Evolutionary conservation across 2,888 invertebrate genomes (phyloP).

Genomic region (Pristionchus fissidentatus): DNA sequence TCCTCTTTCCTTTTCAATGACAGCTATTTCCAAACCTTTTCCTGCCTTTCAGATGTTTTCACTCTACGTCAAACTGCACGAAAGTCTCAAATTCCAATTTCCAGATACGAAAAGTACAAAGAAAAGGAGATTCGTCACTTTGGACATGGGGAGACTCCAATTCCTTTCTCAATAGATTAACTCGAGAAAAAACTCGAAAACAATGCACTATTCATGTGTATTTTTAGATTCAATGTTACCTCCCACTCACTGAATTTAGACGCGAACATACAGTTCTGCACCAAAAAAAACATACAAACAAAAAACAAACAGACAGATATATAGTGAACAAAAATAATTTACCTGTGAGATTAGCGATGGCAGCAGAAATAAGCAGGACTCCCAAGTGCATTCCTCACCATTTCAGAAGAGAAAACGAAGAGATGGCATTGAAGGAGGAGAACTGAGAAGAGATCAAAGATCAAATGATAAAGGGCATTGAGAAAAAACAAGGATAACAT

Average conservation of each 20-base stretch:
- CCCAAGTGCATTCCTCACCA: constrained; percentile 35
- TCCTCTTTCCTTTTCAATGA: constrained; percentile 34
- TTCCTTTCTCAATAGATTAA: no score
- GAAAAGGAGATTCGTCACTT: no score
- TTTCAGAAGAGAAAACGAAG: not conserved
- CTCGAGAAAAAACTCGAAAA: no score
- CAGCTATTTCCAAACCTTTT: not conserved
- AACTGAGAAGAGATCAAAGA: constrained; percentile 27
- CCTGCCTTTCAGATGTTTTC: constrained; percentile 7
- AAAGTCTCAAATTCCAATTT: not conserved
- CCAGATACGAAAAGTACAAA: no score
- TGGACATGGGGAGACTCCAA: no score
- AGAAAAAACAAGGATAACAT: not conserved
- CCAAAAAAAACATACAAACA: not conserved
- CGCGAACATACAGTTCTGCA: no score
- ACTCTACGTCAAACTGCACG: not conserved
- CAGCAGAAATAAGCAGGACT: constrained; percentile 20
- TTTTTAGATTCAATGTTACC: no score
- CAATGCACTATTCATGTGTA: no score
- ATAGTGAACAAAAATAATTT: not conserved
- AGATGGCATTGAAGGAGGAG: constrained; percentile 28
- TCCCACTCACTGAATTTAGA: no score
- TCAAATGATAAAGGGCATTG: not conserved
- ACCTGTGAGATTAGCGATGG: constrained; percentile 26
- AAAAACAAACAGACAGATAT: not conserved